Conservation (phyloP, 1,140 invertebrate species). For the Cardiocondyla obscurior region DNA sequence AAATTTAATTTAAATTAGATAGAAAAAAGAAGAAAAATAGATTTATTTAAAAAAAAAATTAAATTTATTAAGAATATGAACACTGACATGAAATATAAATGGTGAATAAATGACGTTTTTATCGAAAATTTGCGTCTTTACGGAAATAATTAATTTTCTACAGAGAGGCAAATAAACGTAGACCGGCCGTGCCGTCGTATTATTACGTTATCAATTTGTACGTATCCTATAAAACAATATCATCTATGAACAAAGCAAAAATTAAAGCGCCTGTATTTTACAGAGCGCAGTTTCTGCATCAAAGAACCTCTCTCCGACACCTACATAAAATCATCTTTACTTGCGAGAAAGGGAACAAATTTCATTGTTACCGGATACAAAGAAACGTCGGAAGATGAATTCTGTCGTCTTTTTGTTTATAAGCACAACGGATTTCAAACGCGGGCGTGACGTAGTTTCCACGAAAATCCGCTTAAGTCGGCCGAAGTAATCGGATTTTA, state of each 20-base stretch:
- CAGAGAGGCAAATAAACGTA: background rate
- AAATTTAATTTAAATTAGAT: too few species aligned
- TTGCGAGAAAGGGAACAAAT: constrained; percentile 36
- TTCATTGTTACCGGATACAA: constrained; percentile 42
- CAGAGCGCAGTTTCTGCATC: constrained; percentile 14
- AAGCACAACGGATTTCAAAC: constrained; percentile 59
- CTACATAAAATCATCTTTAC: constrained; percentile 11
- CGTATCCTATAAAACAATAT: background rate
- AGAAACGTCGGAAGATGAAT: constrained; percentile 56
- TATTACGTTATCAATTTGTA: background rate
- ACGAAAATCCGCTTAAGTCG: constrained; percentile 69
- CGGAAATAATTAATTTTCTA: background rate
- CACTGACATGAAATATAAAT: background rate
- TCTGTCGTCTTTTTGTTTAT: constrained; percentile 59
- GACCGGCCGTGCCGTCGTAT: background rate
- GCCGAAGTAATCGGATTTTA: constrained; percentile 69
- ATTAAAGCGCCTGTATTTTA: constrained; percentile 11
- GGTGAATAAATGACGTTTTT: background rate
- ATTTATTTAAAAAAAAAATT: background rate
- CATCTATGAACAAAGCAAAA: background rate
- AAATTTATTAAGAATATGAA: background rate
- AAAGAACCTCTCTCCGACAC: background rate
- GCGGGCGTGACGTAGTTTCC: constrained; percentile 50
- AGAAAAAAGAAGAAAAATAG: background rate
- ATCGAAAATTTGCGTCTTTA: background rate